phyloP scores from a whole-genome alignment of 2,113 vertebrate genomes.

The Carassius auratus region DNA sequence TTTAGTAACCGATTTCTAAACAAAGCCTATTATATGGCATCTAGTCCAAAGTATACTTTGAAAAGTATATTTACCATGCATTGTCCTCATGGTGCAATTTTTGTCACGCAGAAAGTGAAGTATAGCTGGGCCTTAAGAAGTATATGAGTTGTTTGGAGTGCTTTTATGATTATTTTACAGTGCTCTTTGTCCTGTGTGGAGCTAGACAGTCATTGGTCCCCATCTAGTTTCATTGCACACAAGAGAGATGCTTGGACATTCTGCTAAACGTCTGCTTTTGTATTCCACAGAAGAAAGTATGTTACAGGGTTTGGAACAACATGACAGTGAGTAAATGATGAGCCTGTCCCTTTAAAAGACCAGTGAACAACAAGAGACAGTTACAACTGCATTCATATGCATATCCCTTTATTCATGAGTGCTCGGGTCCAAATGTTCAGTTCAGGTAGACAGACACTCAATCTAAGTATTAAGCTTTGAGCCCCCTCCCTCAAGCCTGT shows the following conservation, averaged over 20 bases:
- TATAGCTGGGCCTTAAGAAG: too few relatives aligned
- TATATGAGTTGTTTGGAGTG: too few relatives aligned
- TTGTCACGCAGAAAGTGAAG: too few relatives aligned
- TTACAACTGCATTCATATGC: slow-evolving; percentile 30
- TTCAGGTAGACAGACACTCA: slow-evolving; percentile 25
- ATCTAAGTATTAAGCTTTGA: slow-evolving; percentile 31
- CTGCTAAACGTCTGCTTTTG: not conserved
- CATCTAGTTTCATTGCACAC: not conserved
- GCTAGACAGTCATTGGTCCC: not conserved
- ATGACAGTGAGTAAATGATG: not conserved
- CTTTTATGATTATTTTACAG: too few relatives aligned
- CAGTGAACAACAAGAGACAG: not conserved
- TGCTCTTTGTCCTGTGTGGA: too few relatives aligned
- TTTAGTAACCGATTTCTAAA: not conserved
- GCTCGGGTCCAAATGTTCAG: slow-evolving; percentile 21
- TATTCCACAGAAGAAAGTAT: not conserved
- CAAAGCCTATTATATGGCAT: not conserved
- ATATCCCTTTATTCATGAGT: slow-evolving; percentile 34
- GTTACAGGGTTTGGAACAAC: not conserved
- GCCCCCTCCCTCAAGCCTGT: slow-evolving; percentile 22
- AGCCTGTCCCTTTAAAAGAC: too few relatives aligned
- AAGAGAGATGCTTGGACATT: not conserved
- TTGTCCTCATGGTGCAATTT: too few relatives aligned
- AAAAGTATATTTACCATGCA: too few relatives aligned
- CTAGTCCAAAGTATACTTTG: too few relatives aligned